phyloP scores from a whole-genome alignment of 2,797 vertebrate species.

The Phaenicophaeus curvirostris region DNA sequence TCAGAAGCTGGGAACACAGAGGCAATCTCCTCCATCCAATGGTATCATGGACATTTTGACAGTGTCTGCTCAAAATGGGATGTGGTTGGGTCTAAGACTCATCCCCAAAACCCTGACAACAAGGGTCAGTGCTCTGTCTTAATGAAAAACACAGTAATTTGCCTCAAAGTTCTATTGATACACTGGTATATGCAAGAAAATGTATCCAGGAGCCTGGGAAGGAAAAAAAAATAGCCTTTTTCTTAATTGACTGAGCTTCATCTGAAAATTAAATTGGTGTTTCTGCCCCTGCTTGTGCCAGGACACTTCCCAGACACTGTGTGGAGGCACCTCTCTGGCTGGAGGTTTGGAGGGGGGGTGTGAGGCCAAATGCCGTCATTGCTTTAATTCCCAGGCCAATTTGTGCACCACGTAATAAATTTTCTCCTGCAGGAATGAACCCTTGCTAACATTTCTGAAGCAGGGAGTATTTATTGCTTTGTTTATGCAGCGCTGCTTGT shows the following conservation, averaged over 20 bases:
- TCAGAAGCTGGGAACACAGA: not conserved
- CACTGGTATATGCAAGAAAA: fast-evolving
- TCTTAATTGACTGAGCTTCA: not conserved
- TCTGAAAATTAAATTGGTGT: not conserved
- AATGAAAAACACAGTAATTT: not conserved
- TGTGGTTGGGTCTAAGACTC: not conserved
- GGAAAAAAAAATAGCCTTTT: not conserved
- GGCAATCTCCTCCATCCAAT: not conserved
- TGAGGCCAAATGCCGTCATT: not conserved
- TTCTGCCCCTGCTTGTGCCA: not conserved
- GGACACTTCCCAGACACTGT: fast-evolving
- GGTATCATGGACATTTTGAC: not conserved
- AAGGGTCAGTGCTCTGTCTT: not conserved
- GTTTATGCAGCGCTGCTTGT: not conserved
- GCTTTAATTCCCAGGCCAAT: fast-evolving
- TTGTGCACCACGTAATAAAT: not conserved
- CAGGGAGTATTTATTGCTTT: not conserved
- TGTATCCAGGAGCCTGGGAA: fast-evolving
- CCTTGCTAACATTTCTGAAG: not conserved
- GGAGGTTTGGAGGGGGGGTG: not conserved
- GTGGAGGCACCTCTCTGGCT: not conserved
- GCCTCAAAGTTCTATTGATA: not conserved
- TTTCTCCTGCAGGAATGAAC: not conserved
- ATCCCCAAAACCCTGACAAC: not conserved
- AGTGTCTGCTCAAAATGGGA: fast-evolving